Evolutionary conservation across 2,113 vertebrate species (phyloP).

Genomic region (Diglossa brunneiventris): DNA sequence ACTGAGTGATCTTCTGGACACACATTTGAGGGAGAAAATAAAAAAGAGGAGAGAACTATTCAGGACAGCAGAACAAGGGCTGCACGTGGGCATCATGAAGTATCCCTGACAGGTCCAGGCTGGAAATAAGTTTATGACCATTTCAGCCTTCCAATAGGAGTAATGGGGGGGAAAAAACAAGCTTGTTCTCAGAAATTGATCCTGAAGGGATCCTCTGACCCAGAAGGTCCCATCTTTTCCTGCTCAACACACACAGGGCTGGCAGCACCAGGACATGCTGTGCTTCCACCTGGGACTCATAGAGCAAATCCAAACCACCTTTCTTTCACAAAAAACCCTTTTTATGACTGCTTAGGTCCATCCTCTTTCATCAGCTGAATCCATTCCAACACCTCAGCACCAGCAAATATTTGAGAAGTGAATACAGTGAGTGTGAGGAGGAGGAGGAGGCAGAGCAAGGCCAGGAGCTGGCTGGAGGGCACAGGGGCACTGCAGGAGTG

Average conservation of each 20-base stretch:
- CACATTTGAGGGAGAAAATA: neutral
- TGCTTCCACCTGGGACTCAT: neutral
- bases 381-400: neutral
- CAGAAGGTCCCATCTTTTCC: neutral
- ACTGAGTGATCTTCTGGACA: neutral
- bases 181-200: conserved; percentile 29
- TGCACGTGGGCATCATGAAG: conserved; percentile 31
- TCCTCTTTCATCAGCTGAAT: neutral
- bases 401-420: neutral
- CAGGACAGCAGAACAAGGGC: conserved; percentile 1
- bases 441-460: neutral
- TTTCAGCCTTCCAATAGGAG: conserved; percentile 36
- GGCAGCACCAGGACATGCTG: neutral
- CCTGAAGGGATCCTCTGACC: conserved; percentile 51
- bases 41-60: neutral
- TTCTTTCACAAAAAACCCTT: rapidly evolving
- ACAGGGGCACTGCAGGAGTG: neutral
- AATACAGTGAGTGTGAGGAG: neutral
- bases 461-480: neutral
- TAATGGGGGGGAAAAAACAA: conserved; percentile 54
- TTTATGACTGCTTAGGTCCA: neutral
- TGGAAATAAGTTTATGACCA: conserved; percentile 58
- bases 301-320: neutral
- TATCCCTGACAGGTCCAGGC: conserved; percentile 15
- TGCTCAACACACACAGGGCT: neutral